Evolutionary conservation across 2,797 vertebrate genomes (phyloP).

Genomic region (Lagorchestes hirsutus): DNA sequence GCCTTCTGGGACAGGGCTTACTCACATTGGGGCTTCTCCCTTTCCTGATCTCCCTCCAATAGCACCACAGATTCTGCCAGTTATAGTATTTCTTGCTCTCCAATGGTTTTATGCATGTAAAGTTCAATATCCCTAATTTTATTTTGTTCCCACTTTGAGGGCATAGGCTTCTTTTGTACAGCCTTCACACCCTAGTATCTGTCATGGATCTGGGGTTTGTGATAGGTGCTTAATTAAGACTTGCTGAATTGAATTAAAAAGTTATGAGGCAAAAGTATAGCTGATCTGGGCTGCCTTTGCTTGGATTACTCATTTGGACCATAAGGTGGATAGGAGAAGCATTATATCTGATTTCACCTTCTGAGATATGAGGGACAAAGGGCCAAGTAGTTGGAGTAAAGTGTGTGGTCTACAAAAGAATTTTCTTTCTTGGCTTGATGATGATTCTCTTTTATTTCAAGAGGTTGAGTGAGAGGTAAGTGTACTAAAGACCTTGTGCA

Average conservation of each 20-base stretch:
- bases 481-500: not conserved
- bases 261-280: not conserved
- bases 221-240: conserved; percentile 37
- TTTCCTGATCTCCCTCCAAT: not conserved
- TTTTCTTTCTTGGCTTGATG: not conserved
- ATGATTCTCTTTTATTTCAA: not conserved
- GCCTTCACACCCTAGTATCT: not conserved
- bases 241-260: not conserved
- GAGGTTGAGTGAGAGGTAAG: not conserved
- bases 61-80: not conserved
- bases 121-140: not conserved
- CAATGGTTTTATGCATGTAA: not conserved
- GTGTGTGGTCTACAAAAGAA: not conserved
- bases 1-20: not conserved
- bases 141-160: conserved; percentile 55
- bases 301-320: not conserved
- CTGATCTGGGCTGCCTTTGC: not conserved
- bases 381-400: not conserved
- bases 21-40: not conserved
- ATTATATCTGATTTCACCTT: not conserved
- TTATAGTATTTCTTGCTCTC: not conserved
- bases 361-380: not conserved
- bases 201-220: not conserved
- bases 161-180: not conserved
- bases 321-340: not conserved